Evolutionary conservation across 92 coral and sea anemone genomes (phyloP).

Genomic region (Paramuricea clavata): DNA sequence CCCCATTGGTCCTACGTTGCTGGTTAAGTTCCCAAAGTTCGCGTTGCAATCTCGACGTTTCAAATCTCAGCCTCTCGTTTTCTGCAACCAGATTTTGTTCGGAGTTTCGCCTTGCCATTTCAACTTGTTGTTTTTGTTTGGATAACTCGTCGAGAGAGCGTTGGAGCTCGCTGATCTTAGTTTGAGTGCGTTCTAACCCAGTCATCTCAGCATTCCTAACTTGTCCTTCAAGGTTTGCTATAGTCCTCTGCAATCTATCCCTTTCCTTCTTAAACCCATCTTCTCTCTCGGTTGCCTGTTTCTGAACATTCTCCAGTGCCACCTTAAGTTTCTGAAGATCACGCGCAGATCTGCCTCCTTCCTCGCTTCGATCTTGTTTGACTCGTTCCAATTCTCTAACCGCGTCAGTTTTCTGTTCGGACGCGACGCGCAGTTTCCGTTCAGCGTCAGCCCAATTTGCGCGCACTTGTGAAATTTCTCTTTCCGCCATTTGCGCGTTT

Average conservation of each 20-base stretch:
- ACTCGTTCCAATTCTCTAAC: constrained; percentile 33
- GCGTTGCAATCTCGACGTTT: constrained; percentile 64
- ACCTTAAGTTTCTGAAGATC: constrained; percentile 27
- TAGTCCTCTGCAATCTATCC: constrained; percentile 11
- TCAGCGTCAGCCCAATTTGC: constrained; percentile 46
- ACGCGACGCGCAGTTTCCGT: constrained; percentile 26
- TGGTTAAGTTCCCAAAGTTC: constrained; percentile 44
- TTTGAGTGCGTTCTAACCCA: constrained; percentile 36
- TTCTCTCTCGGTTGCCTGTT: constrained; percentile 28
- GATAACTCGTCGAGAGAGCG: constrained; percentile 31
- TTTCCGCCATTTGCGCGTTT: constrained; percentile 31
- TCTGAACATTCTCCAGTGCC: constrained; percentile 22
- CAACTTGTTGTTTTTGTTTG: constrained; percentile 26
- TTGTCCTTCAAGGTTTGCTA: constrained; percentile 9
- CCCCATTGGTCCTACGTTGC: constrained; percentile 28
- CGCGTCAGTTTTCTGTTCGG: constrained; percentile 12
- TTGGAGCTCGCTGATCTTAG: constrained; percentile 7
- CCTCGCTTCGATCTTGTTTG: background rate
- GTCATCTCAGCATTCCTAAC: background rate
- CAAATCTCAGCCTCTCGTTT: constrained; percentile 67
- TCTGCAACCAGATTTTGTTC: constrained; percentile 36
- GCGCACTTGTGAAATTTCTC: constrained; percentile 22
- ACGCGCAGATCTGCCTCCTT: constrained; percentile 2
- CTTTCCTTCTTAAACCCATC: constrained; percentile 12
- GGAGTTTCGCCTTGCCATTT: constrained; percentile 17